A percentile compares a stretch with the other conserved stretches of the same genome.
Evolutionary conservation across 2,113 vertebrate species (phyloP).

Genomic region (Macrotus californicus): DNA sequence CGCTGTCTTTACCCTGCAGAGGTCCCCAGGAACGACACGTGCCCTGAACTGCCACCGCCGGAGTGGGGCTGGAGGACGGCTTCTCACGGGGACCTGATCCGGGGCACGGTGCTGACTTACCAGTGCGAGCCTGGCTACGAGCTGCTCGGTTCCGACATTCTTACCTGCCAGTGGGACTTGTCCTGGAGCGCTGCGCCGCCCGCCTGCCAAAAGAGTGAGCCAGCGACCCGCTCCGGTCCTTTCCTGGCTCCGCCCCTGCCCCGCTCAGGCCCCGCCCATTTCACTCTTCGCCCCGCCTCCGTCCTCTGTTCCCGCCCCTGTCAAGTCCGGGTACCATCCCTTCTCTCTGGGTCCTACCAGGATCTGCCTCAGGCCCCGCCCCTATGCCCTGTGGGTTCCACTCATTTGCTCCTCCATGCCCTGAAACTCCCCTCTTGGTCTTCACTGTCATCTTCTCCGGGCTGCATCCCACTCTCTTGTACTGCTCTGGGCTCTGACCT

Average conservation of each 20-base stretch:
- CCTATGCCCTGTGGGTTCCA: neutral
- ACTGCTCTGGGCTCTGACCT: neutral
- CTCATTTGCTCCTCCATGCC: neutral
- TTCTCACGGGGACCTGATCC: conserved; percentile 88
- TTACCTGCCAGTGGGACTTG: conserved; percentile 95
- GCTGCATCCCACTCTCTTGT: neutral
- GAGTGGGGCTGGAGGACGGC: conserved; percentile 92
- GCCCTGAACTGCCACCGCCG: conserved; percentile 86
- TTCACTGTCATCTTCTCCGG: neutral
- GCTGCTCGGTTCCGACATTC: conserved; percentile 92
- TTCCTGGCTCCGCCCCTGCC: neutral
- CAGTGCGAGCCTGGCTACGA: conserved; percentile 94
- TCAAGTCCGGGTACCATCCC: no score
- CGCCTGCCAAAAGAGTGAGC: conserved; percentile 90
- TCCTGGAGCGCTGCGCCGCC: conserved; percentile 93
- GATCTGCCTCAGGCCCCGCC: neutral
- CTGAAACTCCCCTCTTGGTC: neutral
- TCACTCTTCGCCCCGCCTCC: neutral
- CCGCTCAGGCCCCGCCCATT: neutral
- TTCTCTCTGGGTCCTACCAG: neutral
- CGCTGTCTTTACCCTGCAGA: conserved; percentile 76
- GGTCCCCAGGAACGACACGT: conserved; percentile 93
- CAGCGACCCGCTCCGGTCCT: neutral
- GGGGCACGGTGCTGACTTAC: conserved; percentile 92
- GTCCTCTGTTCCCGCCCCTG: neutral